These are phyloP conservation scores for Zapornia atra DNA, from an alignment of 2,113 vertebrate genomes.

Conservation along the genomic window DNA sequence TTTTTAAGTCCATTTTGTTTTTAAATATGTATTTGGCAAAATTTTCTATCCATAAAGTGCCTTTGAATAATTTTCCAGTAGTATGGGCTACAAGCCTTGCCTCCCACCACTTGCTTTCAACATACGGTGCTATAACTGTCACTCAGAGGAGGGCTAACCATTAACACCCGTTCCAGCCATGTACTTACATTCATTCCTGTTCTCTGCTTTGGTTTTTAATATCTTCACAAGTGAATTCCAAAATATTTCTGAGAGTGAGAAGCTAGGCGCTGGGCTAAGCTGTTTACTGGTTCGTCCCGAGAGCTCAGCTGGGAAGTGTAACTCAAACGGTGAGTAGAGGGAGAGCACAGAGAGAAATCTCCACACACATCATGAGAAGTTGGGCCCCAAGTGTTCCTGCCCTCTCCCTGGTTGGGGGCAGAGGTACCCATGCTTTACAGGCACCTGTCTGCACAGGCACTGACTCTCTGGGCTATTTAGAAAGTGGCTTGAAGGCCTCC, in stretches of 20 bases:
- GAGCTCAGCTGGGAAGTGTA: too few species aligned
- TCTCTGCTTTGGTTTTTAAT: constrained; percentile 35
- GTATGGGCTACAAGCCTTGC: constrained; percentile 65
- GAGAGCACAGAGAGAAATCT: background rate
- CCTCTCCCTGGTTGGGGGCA: background rate
- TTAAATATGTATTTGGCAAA: constrained; percentile 66
- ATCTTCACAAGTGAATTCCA: background rate
- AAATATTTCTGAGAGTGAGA: accelerated
- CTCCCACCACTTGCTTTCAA: constrained; percentile 65
- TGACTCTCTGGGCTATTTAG: background rate
- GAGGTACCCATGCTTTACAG: background rate
- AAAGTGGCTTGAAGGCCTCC: background rate
- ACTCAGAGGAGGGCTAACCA: constrained; percentile 70
- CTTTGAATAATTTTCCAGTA: constrained; percentile 75
- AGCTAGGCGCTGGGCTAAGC: background rate
- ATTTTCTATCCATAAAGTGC: constrained; percentile 83
- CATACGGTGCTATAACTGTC: constrained; percentile 76
- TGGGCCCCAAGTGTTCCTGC: background rate
- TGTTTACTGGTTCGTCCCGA: too few species aligned
- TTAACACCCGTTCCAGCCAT: constrained; percentile 17
- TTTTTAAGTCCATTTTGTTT: constrained; percentile 61
- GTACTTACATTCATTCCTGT: background rate
- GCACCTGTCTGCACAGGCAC: background rate
- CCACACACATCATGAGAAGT: background rate
- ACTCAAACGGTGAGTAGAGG: background rate